Base-by-base conservation (phyloP, 2,797 vertebrate genomes). In the Heliangelus exortis region DNA sequence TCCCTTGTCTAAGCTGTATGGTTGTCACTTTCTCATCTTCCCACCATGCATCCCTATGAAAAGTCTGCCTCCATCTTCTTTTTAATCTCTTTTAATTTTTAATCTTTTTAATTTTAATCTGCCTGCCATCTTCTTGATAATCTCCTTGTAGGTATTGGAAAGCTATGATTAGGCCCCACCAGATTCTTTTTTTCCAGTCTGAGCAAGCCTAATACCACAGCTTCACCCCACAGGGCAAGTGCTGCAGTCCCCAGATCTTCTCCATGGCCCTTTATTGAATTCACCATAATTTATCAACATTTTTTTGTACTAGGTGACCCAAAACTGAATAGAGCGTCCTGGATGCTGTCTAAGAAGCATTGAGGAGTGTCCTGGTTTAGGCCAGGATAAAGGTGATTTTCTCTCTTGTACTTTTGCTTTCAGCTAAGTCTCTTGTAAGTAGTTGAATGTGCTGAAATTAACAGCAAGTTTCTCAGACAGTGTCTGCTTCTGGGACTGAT, bases 31-130 rank as follows among this genome's bases (percentile, higher is more conserved):
- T 84, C 39, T 90, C 21, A 33, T 67, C 25, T 18, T 76, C 9
- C 28, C 29, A 68, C 8, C 2, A 39, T 2, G 41, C 1, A 2
- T 26, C 15, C 17, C 13, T 73, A 59, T 1, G 2, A 39, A 57
- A 50, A 67, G 4, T 15, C 47, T 59, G 12, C 13, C 8, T 77
- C 59, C 20, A 9, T 73, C 31, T 39, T 68, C 54, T 68, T 8
- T n/a, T n/a, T n/a, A n/a, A n/a, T n/a, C n/a, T n/a, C n/a, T n/a
- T n/a, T n/a, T n/a, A n/a, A n/a, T n/a, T n/a, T n/a, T n/a, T n/a
- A n/a, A n/a, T n/a, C n/a, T n/a, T n/a, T n/a, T n/a, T n/a, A n/a
- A n/a, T n/a, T n/a, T n/a, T n/a, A n/a, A n/a, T n/a, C n/a, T n/a
- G n/a, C n/a, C n/a, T n/a, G n/a, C 59, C 20, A 9, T 73, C 31